phyloP scores from a whole-genome alignment of 1,140 invertebrate species.

The Drosophila pectinifera region DNA sequence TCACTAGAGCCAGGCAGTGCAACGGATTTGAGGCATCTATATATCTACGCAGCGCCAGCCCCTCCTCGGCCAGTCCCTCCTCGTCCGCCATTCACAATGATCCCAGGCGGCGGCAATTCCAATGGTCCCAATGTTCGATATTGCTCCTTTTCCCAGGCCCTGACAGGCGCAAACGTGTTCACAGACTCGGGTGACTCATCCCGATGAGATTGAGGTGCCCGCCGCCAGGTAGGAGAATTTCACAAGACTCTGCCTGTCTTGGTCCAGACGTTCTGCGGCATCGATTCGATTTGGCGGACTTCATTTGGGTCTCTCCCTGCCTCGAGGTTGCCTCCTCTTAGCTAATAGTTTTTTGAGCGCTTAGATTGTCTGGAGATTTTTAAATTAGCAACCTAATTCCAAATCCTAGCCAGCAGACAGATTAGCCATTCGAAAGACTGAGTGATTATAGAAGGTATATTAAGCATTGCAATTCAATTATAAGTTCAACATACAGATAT shows the following conservation, averaged over 20 bases:
- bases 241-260: constrained; percentile 65
- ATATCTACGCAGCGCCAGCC: constrained; percentile 30
- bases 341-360: background rate
- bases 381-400: background rate
- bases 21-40: constrained; percentile 54
- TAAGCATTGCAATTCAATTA: too few relatives aligned
- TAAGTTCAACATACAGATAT: background rate
- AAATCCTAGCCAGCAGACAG: background rate
- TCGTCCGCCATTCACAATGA: too few relatives aligned
- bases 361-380: constrained; percentile 4
- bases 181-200: constrained; percentile 56
- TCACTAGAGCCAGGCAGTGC: constrained; percentile 45
- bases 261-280: constrained; percentile 30
- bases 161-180: constrained; percentile 66
- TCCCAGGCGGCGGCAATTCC: constrained; percentile 11
- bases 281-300: constrained; percentile 24
- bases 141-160: constrained; percentile 72
- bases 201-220: constrained; percentile 27
- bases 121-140: constrained; percentile 34
- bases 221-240: constrained; percentile 61
- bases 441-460: too few relatives aligned
- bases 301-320: constrained; percentile 10
- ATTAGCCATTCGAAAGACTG: background rate
- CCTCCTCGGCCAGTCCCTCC: too few relatives aligned
- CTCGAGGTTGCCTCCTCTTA: background rate